These are phyloP conservation scores for Chironomus tepperi DNA, from an alignment of 1,140 invertebrate genomes.

Conservation along the genomic window DNA sequence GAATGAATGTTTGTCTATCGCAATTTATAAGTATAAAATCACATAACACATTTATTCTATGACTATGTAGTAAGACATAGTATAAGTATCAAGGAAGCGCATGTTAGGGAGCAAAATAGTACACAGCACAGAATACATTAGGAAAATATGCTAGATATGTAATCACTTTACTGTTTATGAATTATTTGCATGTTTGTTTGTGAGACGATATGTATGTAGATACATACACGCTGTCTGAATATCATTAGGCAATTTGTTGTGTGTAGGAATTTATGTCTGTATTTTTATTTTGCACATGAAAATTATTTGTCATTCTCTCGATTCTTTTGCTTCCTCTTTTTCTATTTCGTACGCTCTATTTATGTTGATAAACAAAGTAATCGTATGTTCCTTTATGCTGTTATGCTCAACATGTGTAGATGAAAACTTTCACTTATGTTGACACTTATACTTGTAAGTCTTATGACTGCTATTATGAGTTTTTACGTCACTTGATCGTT, in stretches of 20 bases:
- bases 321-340: neutral
- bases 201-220: neutral
- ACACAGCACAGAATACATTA: neutral
- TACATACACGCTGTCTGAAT: neutral
- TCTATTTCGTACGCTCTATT: neutral
- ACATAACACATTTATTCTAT: too few species aligned
- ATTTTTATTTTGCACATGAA: neutral
- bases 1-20: neutral
- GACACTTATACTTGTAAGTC: too few species aligned
- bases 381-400: neutral
- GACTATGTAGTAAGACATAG: too few species aligned
- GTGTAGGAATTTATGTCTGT: neutral
- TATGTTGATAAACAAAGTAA: neutral
- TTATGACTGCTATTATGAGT: too few species aligned
- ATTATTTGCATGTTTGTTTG: constrained; percentile 1
- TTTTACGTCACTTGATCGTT: too few species aligned
- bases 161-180: constrained; percentile 14
- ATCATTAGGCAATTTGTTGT: constrained; percentile 2
- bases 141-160: constrained; percentile 5
- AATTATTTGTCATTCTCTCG: too few species aligned
- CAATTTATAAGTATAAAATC: too few species aligned
- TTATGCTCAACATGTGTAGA: neutral
- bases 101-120: neutral
- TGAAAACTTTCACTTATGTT: neutral
- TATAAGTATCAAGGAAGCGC: too few species aligned